Evolutionary conservation across 2,888 invertebrate species (phyloP).

Genomic region (Eulithis testata): DNA sequence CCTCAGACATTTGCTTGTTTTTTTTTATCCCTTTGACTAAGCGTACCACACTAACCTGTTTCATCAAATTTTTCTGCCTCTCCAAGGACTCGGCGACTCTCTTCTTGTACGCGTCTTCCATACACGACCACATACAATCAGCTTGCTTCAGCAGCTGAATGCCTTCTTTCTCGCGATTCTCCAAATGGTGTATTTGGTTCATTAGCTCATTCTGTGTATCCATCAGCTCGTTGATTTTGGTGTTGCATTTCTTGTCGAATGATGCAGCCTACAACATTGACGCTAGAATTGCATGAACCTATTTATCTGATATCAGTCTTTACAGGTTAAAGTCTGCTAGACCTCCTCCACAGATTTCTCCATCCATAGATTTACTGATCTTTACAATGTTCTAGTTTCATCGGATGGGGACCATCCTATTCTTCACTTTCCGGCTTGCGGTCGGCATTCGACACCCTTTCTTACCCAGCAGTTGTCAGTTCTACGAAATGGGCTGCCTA

Average conservation of each 20-base stretch:
- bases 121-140: slow-evolving; percentile 82
- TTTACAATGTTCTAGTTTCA: no score
- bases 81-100: slow-evolving; percentile 63
- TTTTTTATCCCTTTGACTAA: no score
- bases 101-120: slow-evolving; percentile 78
- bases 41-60: slow-evolving; percentile 51
- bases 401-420: no score
- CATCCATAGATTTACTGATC: no score
- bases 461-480: no score
- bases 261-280: slow-evolving; percentile 60
- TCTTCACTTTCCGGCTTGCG: no score
- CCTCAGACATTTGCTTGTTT: no score
- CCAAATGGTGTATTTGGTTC: slow-evolving; percentile 83
- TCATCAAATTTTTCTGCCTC: slow-evolving; percentile 57
- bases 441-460: no score
- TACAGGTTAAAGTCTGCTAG: no score
- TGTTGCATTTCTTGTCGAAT: slow-evolving; percentile 63
- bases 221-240: slow-evolving; percentile 78
- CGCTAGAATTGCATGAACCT: slow-evolving; percentile 1
- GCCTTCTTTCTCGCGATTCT: slow-evolving; percentile 84
- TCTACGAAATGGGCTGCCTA: no score
- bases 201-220: slow-evolving; percentile 79
- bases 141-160: slow-evolving; percentile 81
- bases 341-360: no score
- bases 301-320: no score